phyloP scores from a whole-genome alignment of 1,140 invertebrate genomes.

The Carcinoscorpius rotundicauda region DNA sequence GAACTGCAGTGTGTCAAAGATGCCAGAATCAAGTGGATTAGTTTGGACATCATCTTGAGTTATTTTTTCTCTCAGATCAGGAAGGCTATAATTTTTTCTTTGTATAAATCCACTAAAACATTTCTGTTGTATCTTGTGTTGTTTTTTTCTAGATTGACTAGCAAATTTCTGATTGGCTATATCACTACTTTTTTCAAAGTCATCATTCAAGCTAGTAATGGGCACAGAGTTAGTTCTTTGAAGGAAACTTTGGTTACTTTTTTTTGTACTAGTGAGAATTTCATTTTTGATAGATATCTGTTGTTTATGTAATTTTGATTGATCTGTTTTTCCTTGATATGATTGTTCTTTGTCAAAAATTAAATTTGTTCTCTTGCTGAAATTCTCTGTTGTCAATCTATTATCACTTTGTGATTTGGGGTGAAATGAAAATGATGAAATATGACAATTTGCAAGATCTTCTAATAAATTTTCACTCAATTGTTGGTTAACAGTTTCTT shows the following conservation, averaged over 20 bases:
- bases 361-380: no score
- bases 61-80: slow-evolving; percentile 63
- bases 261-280: slow-evolving; percentile 26
- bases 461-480: no score
- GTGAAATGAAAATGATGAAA: no score
- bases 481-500: no score
- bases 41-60: slow-evolving; percentile 24
- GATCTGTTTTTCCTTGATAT: no score
- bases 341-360: no score
- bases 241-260: slow-evolving; percentile 16
- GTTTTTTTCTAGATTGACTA: slow-evolving; percentile 54
- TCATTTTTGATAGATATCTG: slow-evolving; percentile 17
- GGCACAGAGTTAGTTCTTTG: slow-evolving; percentile 21
- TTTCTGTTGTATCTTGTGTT: slow-evolving; percentile 78
- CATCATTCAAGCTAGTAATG: slow-evolving; percentile 7
- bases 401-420: no score
- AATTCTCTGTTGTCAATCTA: no score
- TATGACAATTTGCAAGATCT: no score
- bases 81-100: slow-evolving; percentile 80
- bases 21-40: no score
- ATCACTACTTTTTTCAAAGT: slow-evolving; percentile 40
- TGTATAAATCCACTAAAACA: slow-evolving; percentile 77
- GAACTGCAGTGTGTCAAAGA: no score
- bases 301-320: background rate
- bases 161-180: slow-evolving; percentile 10